Evolutionary conservation across 2,113 vertebrate species (phyloP).

Genomic region (Otis tarda): DNA sequence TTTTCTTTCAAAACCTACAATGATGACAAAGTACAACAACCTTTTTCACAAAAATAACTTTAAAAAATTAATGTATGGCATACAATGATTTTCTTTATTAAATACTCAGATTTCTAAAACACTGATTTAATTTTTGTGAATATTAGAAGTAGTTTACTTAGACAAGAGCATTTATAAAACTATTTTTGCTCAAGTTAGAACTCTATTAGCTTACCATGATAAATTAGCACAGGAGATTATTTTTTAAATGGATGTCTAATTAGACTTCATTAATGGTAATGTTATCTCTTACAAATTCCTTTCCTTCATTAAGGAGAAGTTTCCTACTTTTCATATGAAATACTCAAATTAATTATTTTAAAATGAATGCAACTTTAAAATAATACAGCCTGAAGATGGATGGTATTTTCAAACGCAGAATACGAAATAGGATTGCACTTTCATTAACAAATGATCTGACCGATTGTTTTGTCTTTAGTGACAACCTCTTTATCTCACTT

Average conservation of each 20-base stretch:
- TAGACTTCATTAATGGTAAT: constrained; percentile 39
- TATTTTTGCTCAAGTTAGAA: constrained; percentile 36
- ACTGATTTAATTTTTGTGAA: neutral
- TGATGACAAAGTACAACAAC: neutral
- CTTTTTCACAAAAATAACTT: neutral
- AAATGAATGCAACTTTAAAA: neutral
- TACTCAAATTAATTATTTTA: constrained; percentile 20
- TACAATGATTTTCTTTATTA: neutral
- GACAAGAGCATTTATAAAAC: constrained; percentile 36
- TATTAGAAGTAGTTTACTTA: constrained; percentile 26
- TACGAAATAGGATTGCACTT: neutral
- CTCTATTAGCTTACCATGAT: constrained; percentile 32
- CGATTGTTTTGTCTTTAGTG: neutral
- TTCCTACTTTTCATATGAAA: neutral
- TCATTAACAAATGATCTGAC: neutral
- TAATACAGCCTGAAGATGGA: neutral
- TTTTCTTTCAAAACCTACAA: neutral
- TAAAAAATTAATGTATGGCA: neutral
- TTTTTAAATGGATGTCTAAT: constrained; percentile 58
- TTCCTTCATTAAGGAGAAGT: constrained; percentile 16
- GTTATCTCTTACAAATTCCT: constrained; percentile 42
- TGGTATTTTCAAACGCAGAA: neutral
- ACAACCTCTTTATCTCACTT: neutral
- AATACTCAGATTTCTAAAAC: neutral
- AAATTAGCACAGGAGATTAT: constrained; percentile 53